Base-by-base conservation (phyloP, 2,888 invertebrate species). In the Cistogaster globosa region DNA sequence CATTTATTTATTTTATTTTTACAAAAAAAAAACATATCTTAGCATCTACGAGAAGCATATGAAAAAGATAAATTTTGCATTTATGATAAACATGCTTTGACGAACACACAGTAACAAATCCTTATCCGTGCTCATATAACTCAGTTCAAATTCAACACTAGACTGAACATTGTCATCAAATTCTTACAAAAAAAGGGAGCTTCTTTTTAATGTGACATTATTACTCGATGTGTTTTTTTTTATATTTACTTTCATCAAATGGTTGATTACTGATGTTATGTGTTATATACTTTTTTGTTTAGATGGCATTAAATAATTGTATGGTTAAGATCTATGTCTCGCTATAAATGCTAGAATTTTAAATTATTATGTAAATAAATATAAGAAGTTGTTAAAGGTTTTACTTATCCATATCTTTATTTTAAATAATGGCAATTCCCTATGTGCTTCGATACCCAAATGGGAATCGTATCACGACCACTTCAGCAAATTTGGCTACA, bases 71-170 rank as follows among this genome's bases (percentile, higher is more conserved):
- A 69, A 63, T 71, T 71, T 63, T 48, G 60, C 55, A 79, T 71
- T 71, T 55, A 63, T 71, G 26, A 69, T 51, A 69, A 68, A 60
- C 32, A 51, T 32, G 63, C 48, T 69, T 62, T 55, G 68, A 78
- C 53, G 63, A 71, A 48, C n/a, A 63, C 14, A 51, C 1, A 42
- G 12, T 14, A 67, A 57, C 20, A 51, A 18, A 63, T 20, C 45
- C 48, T 69, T 20, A 51, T 18, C 20, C n/a, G 12, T n/a, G 14
- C 60, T 51, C 57, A 22, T 45, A 48, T 36, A 11, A 68, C 62
- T 68, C 53, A 55, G 36, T 32, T 74, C 22, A 75, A 75, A 75
- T 75, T 82, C 81, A 82, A 51, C 75, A 76, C 55, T 63, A 57
- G 68, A 51, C 48, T 76, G 8, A 57, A 18, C 18, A 63, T 63